Evolutionary conservation across 2,797 vertebrate genomes (phyloP).

Genomic region (Lagocephalus sceleratus): DNA sequence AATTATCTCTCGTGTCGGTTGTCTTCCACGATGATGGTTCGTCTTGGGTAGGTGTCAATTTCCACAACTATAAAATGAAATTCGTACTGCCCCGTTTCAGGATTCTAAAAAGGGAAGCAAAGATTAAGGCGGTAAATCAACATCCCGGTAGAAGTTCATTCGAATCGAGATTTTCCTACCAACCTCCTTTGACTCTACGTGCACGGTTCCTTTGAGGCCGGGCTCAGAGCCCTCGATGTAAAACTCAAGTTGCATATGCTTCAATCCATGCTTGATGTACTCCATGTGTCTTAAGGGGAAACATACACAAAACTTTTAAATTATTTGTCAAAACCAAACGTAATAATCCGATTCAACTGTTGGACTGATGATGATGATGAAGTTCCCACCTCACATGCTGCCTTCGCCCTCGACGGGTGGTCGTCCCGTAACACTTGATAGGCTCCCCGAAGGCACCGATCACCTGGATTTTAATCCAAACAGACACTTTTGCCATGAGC

Average conservation of each 20-base stretch:
- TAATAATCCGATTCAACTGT: background rate
- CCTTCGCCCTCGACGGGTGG: constrained; percentile 85
- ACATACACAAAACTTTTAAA: background rate
- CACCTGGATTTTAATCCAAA: constrained; percentile 71
- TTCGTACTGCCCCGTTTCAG: constrained; percentile 83
- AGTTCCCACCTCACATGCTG: constrained; percentile 87
- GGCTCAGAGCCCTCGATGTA: constrained; percentile 92
- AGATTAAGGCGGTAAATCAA: background rate
- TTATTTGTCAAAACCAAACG: background rate
- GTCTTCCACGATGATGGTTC: constrained; percentile 90
- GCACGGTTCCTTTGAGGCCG: constrained; percentile 86
- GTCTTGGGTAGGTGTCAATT: constrained; percentile 84
- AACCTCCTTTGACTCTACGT: constrained; percentile 89
- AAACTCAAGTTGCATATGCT: constrained; percentile 89
- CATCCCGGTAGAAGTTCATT: no score
- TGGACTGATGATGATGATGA: no score
- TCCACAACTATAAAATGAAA: constrained; percentile 93
- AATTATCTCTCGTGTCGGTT: constrained; percentile 72
- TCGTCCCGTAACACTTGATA: constrained; percentile 91
- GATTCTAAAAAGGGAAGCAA: constrained; percentile 75
- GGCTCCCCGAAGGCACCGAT: constrained; percentile 89
- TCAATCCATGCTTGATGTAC: constrained; percentile 85
- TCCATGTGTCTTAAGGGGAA: constrained; percentile 80
- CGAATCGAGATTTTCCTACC: background rate
- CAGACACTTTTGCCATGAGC: background rate